Conservation (phyloP, 2,113 vertebrate genomes). For the Chaetorhynchus papuensis region DNA sequence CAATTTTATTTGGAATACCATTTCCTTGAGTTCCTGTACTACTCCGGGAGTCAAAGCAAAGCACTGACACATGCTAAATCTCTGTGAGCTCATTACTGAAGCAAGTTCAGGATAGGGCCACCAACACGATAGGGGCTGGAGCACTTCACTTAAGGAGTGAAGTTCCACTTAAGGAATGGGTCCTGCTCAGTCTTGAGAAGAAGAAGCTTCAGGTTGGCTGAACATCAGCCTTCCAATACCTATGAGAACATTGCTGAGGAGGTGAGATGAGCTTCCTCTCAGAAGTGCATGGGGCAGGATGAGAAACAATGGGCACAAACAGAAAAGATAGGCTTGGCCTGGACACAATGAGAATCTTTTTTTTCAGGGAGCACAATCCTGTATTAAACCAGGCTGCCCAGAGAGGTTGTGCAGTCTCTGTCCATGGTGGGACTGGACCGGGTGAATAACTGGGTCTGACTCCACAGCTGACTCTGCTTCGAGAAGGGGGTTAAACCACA, state of each 20-base stretch:
- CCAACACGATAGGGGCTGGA: neutral
- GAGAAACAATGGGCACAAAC: neutral
- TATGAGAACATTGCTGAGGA: neutral
- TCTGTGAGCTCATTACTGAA: neutral
- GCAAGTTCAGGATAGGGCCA: neutral
- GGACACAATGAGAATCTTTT: neutral
- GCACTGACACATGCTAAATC: neutral
- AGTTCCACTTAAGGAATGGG: neutral
- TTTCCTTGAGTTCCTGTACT: neutral
- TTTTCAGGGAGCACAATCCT: neutral
- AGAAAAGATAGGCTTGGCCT: neutral
- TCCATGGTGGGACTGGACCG: neutral
- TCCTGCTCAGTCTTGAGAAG: neutral
- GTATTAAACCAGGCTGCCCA: neutral
- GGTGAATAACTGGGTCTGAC: neutral
- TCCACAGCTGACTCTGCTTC: neutral
- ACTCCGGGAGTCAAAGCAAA: neutral
- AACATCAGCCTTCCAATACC: neutral
- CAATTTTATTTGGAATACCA: neutral
- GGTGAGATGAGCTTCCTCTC: neutral
- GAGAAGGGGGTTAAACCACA: neutral
- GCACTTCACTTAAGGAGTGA: neutral
- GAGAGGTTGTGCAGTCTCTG: neutral
- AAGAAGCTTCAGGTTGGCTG: neutral
- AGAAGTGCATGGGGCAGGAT: neutral